A percentile compares a stretch with the other conserved stretches of the same genome.
phyloP scores from a whole-genome alignment of 2,113 vertebrate species.

The Murina feae region DNA sequence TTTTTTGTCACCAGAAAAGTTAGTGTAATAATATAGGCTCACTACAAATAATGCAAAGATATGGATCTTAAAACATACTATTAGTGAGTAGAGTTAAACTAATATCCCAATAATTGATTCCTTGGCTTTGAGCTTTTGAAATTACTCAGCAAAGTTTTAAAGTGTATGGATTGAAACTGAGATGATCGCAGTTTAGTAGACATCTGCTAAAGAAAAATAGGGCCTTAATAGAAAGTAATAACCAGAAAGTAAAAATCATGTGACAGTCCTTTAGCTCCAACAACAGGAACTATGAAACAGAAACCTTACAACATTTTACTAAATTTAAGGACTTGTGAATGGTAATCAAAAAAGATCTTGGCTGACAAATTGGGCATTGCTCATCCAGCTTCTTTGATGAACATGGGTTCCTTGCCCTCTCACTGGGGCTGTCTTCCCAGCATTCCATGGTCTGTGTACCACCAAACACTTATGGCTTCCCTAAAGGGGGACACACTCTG shows the following conservation, averaged over 20 bases:
- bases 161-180: not conserved
- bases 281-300: not conserved
- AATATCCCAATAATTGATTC: not conserved
- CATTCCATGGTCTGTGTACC: not conserved
- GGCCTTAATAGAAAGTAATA: slow-evolving; percentile 58
- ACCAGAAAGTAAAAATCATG: slow-evolving; percentile 37
- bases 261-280: not conserved
- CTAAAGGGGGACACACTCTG: not conserved
- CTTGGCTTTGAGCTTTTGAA: not conserved
- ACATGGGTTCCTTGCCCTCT: too few relatives aligned
- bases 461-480: not conserved
- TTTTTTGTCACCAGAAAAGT: not conserved
- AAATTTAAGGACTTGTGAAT: not conserved
- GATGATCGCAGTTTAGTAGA: slow-evolving; percentile 35
- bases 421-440: not conserved
- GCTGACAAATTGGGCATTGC: not conserved
- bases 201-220: slow-evolving; percentile 38
- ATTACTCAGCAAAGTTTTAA: not conserved
- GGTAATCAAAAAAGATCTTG: not conserved
- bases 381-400: not conserved
- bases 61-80: not conserved
- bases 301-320: not conserved
- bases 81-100: not conserved
- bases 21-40: not conserved
- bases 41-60: not conserved